Conservation (phyloP, 1,140 invertebrate species). For the Brachionus manjavacas region DNA sequence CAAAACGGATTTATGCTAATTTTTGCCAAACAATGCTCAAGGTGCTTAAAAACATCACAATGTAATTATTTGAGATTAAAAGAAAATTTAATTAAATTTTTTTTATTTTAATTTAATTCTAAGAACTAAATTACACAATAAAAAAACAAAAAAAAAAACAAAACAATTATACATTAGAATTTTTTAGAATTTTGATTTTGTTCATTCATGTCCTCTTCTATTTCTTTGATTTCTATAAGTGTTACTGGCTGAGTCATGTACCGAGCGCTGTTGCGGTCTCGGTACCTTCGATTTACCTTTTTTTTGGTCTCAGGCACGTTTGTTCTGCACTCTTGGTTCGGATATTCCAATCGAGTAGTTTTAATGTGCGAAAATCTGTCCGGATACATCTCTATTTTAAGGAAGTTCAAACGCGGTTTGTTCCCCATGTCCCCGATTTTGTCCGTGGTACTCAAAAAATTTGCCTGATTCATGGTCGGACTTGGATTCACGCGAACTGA, state of each 20-base stretch:
- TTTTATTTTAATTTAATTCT: background rate
- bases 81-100: background rate
- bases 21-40: background rate
- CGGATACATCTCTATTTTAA: constrained; percentile 23
- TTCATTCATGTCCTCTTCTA: constrained; percentile 10
- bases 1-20: background rate
- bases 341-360: constrained; percentile 17
- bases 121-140: background rate
- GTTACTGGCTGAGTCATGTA: constrained; percentile 33
- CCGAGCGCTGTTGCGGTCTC: constrained; percentile 3
- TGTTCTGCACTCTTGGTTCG: background rate
- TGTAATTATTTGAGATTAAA: background rate
- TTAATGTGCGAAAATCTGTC: constrained; percentile 11
- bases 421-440: background rate
- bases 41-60: background rate
- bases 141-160: background rate
- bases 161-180: background rate
- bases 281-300: constrained; percentile 8
- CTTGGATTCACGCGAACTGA: constrained; percentile 5
- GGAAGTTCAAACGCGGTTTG: background rate
- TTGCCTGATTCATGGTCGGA: background rate
- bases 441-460: background rate
- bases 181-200: constrained; percentile 4
- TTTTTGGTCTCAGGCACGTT: background rate
- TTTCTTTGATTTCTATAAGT: constrained; percentile 17